phyloP scores from a whole-genome alignment of 2,888 invertebrate species.

The Drosophila stalkeri region DNA sequence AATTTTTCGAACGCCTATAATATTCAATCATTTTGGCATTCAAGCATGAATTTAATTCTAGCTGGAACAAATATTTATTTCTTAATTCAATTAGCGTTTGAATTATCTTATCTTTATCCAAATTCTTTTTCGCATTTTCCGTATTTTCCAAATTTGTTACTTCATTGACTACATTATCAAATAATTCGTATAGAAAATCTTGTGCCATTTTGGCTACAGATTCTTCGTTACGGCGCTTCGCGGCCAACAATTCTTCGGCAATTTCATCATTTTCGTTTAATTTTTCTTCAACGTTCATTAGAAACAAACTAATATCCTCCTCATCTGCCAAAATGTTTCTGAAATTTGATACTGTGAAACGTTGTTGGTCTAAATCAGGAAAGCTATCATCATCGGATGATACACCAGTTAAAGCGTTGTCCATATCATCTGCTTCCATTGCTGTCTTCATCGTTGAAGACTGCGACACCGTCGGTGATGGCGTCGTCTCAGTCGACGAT shows the following conservation, averaged over 20 bases:
- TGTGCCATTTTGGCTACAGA: not conserved
- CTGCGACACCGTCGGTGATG: not conserved
- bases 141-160: constrained; percentile 49
- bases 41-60: constrained; percentile 34
- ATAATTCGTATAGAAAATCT: constrained; percentile 54
- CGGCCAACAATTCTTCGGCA: too few species aligned
- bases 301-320: not conserved
- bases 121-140: constrained; percentile 6
- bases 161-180: constrained; percentile 43
- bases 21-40: constrained; percentile 68
- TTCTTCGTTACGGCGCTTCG: not conserved
- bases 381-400: not conserved
- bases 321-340: rapidly evolving
- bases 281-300: not conserved
- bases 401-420: too few species aligned
- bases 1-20: constrained; percentile 67
- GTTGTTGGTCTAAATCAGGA: rapidly evolving
- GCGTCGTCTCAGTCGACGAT: not conserved
- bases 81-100: constrained; percentile 19
- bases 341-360: rapidly evolving
- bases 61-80: constrained; percentile 11
- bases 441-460: not conserved
- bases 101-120: constrained; percentile 65
- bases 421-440: not conserved
- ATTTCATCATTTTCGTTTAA: rapidly evolving